Percentiles rank a stretch among this genome's conserved stretches.
These are phyloP conservation scores for Masnerella sp. DNA, from an alignment of 2,888 invertebrate genomes.

Conservation along the genomic window DNA sequence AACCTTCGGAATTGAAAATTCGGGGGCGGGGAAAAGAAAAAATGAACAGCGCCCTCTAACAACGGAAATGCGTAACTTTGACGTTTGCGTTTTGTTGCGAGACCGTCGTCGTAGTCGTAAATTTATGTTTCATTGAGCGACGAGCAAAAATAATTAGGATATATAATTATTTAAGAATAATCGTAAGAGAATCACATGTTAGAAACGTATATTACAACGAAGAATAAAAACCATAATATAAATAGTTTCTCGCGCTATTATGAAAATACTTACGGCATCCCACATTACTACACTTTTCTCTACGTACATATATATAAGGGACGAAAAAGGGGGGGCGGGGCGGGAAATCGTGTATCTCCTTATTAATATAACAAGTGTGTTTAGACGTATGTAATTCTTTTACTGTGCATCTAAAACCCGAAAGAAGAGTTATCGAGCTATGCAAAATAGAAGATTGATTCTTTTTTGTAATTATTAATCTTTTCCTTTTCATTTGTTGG, in stretches of 20 bases:
- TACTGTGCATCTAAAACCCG: conserved; percentile 74
- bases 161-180: conserved; percentile 51
- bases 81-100: conserved; percentile 51
- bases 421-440: conserved; percentile 75
- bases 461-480: conserved; percentile 65
- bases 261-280: conserved; percentile 60
- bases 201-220: conserved; percentile 60
- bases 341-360: conserved; percentile 50
- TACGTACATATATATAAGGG: conserved; percentile 59
- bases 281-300: conserved; percentile 61
- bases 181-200: conserved; percentile 57
- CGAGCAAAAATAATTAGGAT: conserved; percentile 48
- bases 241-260: conserved; percentile 58
- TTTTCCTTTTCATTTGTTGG: conserved; percentile 54
- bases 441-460: conserved; percentile 75
- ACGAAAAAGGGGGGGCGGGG: conserved; percentile 12
- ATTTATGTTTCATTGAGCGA: conserved; percentile 52
- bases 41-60: conserved; percentile 46
- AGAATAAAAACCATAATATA: conserved; percentile 59
- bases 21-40: too few species aligned
- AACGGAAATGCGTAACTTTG: conserved; percentile 49
- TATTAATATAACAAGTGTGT: conserved; percentile 61
- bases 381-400: conserved; percentile 66
- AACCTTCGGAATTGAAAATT: too few species aligned
- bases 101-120: conserved; percentile 41